Evolutionary conservation across 1,140 invertebrate genomes (phyloP).

Genomic region (Ylistrum balloti): DNA sequence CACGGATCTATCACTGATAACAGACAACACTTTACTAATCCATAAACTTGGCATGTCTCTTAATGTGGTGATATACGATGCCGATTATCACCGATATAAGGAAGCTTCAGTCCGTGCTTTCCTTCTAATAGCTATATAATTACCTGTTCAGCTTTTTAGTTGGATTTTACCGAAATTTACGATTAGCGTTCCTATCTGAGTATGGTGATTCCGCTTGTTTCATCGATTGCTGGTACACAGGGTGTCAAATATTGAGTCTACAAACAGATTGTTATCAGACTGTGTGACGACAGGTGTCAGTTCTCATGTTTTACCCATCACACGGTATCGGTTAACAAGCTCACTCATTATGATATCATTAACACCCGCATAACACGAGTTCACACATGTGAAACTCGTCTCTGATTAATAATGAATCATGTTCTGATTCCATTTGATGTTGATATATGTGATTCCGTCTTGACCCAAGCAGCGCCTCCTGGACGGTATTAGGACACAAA

Average conservation of each 20-base stretch:
- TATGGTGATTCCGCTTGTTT: background rate
- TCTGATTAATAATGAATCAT: slow-evolving; percentile 33
- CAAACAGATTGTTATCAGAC: slow-evolving; percentile 26
- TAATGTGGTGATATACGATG: background rate
- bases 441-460: background rate
- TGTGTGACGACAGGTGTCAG: background rate
- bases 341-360: background rate
- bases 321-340: background rate
- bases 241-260: background rate
- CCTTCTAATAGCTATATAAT: background rate
- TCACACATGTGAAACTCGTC: background rate
- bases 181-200: background rate
- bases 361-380: background rate
- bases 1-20: background rate
- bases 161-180: background rate
- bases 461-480: background rate
- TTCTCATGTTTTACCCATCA: background rate
- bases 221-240: background rate
- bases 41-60: background rate
- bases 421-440: background rate
- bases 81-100: background rate
- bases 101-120: background rate
- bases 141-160: background rate
- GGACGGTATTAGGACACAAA: background rate
- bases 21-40: background rate